Evolutionary conservation across 92 coral and sea anemone species (phyloP).

Genomic region (Pocillopora grandis): DNA sequence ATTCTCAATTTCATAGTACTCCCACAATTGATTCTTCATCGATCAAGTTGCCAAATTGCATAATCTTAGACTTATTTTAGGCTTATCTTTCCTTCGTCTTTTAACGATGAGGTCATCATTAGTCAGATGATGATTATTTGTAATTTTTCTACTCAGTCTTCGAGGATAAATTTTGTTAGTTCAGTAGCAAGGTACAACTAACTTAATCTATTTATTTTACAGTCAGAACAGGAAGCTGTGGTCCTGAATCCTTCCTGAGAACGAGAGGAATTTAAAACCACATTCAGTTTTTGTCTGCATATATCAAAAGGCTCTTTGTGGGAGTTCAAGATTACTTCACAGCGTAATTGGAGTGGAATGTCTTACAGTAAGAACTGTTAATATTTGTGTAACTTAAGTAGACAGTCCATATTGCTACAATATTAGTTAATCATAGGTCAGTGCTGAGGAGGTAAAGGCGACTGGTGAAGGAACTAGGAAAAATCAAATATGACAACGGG

Average conservation of each 20-base stretch:
- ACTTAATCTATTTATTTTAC: background rate
- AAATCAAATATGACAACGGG: no score
- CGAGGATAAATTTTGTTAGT: background rate
- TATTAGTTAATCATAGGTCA: no score
- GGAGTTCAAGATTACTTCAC: background rate
- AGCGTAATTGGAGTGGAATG: background rate
- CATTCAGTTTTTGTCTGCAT: background rate
- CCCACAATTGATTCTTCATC: no score
- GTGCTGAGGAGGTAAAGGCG: no score
- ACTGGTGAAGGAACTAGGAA: no score
- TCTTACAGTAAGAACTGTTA: constrained; percentile 4
- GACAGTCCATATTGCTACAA: background rate
- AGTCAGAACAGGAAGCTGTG: constrained; percentile 13
- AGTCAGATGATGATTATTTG: no score
- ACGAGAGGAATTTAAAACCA: constrained; percentile 5
- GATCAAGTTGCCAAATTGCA: no score
- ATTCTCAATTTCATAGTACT: no score
- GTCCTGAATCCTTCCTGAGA: background rate
- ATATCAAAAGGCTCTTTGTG: background rate
- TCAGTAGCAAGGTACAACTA: background rate
- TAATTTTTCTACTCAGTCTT: no score
- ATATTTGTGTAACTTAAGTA: background rate
- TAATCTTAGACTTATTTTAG: no score
- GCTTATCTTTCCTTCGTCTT: no score
- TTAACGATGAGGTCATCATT: no score